These are phyloP conservation scores for Fulmarus glacialis DNA, from an alignment of 2,113 vertebrate species.

Conservation along the genomic window DNA sequence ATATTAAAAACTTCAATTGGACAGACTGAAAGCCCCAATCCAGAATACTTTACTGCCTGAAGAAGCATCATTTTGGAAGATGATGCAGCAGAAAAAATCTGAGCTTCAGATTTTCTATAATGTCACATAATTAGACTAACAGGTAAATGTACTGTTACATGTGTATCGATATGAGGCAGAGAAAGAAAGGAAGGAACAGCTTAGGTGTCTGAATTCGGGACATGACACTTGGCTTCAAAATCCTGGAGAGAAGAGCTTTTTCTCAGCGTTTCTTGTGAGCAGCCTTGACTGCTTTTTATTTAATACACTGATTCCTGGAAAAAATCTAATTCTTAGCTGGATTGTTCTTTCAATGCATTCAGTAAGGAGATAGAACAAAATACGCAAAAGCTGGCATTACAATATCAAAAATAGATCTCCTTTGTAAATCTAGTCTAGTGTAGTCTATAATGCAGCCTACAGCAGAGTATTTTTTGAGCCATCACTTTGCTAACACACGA, in stretches of 20 bases:
- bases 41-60: not conserved
- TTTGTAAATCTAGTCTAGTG: not conserved
- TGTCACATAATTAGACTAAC: not conserved
- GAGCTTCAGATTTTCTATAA: not conserved
- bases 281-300: not conserved
- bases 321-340: not conserved
- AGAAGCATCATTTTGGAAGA: not conserved
- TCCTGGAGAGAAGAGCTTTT: not conserved
- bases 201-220: not conserved
- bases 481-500: not conserved
- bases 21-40: not conserved
- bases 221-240: not conserved
- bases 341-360: not conserved
- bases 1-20: not conserved
- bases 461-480: not conserved
- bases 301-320: not conserved
- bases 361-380: not conserved
- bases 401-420: not conserved
- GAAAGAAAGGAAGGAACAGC: not conserved
- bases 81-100: not conserved
- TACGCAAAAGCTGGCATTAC: not conserved
- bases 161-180: not conserved
- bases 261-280: not conserved
- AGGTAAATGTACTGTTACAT: not conserved
- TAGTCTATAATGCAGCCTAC: not conserved